These are phyloP conservation scores for Herpetotheres cachinnans DNA, from an alignment of 2,113 vertebrate species.

Conservation along the genomic window DNA sequence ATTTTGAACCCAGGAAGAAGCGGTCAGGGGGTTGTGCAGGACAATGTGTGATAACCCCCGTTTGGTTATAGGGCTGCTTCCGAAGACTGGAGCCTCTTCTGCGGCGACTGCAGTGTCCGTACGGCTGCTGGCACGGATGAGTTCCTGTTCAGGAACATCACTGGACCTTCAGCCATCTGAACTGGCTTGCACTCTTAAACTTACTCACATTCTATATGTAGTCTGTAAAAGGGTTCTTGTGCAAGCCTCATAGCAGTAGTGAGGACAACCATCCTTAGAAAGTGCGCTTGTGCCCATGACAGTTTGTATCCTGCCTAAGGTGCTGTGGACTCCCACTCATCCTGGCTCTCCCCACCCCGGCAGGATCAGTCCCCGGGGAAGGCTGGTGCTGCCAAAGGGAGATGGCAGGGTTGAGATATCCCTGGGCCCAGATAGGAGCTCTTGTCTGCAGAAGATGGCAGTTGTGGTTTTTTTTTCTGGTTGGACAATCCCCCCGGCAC, in stretches of 20 bases:
- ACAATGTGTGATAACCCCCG: background rate
- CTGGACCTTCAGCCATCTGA: background rate
- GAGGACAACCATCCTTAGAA: background rate
- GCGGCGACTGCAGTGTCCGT: accelerated
- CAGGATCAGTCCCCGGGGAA: background rate
- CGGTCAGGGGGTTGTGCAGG: background rate
- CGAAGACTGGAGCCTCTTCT: background rate
- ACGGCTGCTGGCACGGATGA: background rate
- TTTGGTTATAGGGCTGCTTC: background rate
- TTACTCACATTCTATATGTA: background rate
- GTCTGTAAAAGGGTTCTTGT: background rate
- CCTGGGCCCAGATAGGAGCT: background rate
- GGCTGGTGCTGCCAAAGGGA: background rate
- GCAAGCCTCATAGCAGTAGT: background rate
- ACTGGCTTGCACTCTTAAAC: background rate
- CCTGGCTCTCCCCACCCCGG: background rate
- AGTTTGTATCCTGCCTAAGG: background rate
- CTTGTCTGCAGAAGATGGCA: background rate
- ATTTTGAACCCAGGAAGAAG: background rate
- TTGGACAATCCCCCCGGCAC: too few species aligned
- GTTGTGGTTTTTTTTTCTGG: background rate
- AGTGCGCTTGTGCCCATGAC: accelerated
- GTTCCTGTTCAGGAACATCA: background rate
- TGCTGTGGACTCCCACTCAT: too few species aligned
- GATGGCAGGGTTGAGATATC: background rate